These are phyloP conservation scores for Pseudomyrmex dendroicus DNA, from an alignment of 1,140 invertebrate genomes.

Conservation along the genomic window DNA sequence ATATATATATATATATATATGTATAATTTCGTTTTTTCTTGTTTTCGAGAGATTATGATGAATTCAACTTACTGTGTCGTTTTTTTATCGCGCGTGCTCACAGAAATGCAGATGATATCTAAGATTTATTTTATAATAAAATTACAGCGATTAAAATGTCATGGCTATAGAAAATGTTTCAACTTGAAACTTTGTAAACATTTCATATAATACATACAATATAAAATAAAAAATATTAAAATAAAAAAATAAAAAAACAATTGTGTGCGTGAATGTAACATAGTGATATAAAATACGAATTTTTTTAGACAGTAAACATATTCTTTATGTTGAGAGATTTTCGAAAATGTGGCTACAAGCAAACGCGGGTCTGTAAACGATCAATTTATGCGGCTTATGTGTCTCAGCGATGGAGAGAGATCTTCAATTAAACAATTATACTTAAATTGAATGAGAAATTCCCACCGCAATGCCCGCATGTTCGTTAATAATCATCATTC, in stretches of 20 bases:
- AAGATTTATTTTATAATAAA: conserved; percentile 9
- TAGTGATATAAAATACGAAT: too few species aligned
- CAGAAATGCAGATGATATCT: conserved; percentile 34
- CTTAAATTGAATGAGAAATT: conserved; percentile 79
- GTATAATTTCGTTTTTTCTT: conserved; percentile 23
- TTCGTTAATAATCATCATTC: conserved; percentile 71
- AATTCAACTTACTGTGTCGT: background rate
- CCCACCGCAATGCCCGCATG: conserved; percentile 77
- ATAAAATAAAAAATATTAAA: background rate
- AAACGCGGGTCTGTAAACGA: conserved; percentile 58
- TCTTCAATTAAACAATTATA: conserved; percentile 82
- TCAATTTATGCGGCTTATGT: conserved; percentile 62
- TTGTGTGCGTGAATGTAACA: too few species aligned
- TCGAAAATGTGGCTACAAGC: conserved; percentile 21
- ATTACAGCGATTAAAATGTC: conserved; percentile 1
- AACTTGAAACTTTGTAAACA: too few species aligned
- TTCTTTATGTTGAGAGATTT: background rate
- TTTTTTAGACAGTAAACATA: too few species aligned
- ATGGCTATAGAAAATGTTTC: too few species aligned
- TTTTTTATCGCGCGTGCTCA: conserved; percentile 23
- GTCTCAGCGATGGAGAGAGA: conserved; percentile 67
- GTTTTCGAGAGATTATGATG: background rate
- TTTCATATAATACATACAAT: too few species aligned
- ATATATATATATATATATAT: too few species aligned
- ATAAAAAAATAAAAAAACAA: background rate